phyloP scores from a whole-genome alignment of 1,140 invertebrate species.

The Euura saliciscinereae region DNA sequence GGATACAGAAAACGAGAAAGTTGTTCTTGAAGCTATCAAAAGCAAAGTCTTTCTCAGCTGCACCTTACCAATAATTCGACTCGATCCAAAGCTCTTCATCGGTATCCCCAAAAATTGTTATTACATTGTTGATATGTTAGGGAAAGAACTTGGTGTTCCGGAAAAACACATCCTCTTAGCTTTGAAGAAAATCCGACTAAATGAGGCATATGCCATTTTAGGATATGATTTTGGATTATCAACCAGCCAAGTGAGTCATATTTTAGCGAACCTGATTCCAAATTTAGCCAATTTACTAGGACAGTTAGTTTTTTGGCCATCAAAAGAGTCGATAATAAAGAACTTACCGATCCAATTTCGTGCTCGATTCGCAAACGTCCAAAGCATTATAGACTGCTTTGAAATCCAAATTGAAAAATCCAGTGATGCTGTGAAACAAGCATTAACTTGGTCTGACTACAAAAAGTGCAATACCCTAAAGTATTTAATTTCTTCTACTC shows the following conservation, averaged over 20 bases:
- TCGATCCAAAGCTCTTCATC: conserved; percentile 5
- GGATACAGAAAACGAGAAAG: conserved; percentile 1
- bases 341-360: conserved; percentile 19
- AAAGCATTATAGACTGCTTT: conserved; percentile 49
- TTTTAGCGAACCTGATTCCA: conserved; percentile 18
- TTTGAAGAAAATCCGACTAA: conserved; percentile 16
- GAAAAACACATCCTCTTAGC: not conserved
- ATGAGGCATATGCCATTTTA: conserved; percentile 25
- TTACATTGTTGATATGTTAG: conserved; percentile 6
- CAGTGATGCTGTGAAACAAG: conserved; percentile 45
- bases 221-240: conserved; percentile 22
- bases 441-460: conserved; percentile 57
- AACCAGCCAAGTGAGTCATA: conserved; percentile 17
- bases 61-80: too few relatives aligned
- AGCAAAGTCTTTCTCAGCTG: not conserved
- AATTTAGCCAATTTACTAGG: conserved; percentile 17
- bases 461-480: conserved; percentile 59
- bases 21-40: conserved; percentile 7
- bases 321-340: not conserved
- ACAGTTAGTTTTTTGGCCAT: conserved; percentile 20
- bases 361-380: conserved; percentile 38
- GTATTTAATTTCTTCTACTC: conserved; percentile 55
- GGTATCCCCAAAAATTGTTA: conserved; percentile 12
- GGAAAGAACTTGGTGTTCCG: not conserved
- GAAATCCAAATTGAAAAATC: conserved; percentile 55